Percentiles rank a stretch among this genome's conserved stretches.
phyloP scores from a whole-genome alignment of 2,113 vertebrate species.

The Pyxicephalus adspersus region DNA sequence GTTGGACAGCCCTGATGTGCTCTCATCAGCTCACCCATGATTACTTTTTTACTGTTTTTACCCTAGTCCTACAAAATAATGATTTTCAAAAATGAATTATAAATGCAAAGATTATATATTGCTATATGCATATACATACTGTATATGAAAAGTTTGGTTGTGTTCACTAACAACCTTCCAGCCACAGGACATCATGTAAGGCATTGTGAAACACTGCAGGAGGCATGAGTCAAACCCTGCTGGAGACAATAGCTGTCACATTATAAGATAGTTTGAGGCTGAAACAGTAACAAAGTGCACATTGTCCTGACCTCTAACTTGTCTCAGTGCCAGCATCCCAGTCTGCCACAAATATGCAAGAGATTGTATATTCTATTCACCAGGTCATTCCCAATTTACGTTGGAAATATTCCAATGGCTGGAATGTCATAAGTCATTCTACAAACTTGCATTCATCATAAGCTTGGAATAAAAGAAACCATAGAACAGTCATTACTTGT shows the following conservation, averaged over 20 bases:
- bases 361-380: background rate
- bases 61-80: too few species aligned
- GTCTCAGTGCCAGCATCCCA: conserved; percentile 37
- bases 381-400: conserved; percentile 43
- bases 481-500: background rate
- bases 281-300: conserved; percentile 59
- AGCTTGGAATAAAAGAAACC: conserved; percentile 21
- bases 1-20: too few species aligned
- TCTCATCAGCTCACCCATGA: too few species aligned
- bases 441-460: conserved; percentile 28
- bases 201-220: conserved; percentile 59
- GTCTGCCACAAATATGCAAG: background rate
- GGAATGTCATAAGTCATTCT: conserved; percentile 51
- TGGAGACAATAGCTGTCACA: conserved; percentile 58
- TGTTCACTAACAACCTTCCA: conserved; percentile 59
- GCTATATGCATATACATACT: background rate
- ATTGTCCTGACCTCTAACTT: conserved; percentile 56
- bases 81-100: too few species aligned
- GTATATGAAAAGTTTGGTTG: conserved; percentile 7
- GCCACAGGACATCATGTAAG: conserved; percentile 65
- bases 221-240: conserved; percentile 62
- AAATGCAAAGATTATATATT: background rate
- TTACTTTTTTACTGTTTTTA: too few species aligned
- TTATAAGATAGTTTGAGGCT: conserved; percentile 59
- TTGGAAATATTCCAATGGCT: conserved; percentile 39